Conservation (phyloP, 2,888 invertebrate species). For the Drosophila lacicola region DNA sequence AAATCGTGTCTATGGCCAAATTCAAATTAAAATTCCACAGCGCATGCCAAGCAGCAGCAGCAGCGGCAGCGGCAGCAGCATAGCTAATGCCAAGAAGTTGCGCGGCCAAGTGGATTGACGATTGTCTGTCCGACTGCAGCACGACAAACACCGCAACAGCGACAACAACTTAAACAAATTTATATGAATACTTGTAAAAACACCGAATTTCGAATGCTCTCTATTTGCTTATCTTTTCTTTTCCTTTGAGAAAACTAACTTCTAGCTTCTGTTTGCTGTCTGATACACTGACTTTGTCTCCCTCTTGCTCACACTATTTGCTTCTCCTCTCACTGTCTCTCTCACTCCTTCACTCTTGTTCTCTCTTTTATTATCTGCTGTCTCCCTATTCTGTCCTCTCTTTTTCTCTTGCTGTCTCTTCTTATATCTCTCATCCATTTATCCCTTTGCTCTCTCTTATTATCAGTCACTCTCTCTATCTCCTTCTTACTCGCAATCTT, state of each 20-base stretch:
- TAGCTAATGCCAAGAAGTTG: constrained; percentile 79
- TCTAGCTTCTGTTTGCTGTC: neutral
- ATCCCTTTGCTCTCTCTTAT: too few relatives aligned
- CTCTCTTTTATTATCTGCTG: neutral
- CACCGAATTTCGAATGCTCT: constrained; percentile 16
- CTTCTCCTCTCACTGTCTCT: too few relatives aligned
- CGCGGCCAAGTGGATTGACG: constrained; percentile 55
- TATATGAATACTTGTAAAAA: neutral
- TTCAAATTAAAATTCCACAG: constrained; percentile 81
- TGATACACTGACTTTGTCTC: too few relatives aligned
- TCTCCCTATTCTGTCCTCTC: too few relatives aligned
- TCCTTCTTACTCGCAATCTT: too few relatives aligned
- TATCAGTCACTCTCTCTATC: too few relatives aligned
- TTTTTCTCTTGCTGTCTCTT: too few relatives aligned
- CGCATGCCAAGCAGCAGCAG: constrained; percentile 69
- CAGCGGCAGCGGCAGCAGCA: constrained; percentile 55
- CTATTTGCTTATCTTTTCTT: too few relatives aligned
- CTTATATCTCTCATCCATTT: too few relatives aligned
- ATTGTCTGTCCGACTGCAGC: constrained; percentile 46
- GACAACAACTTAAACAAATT: constrained; percentile 2
- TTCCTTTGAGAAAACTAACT: too few relatives aligned
- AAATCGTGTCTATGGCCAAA: constrained; percentile 82
- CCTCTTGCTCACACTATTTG: too few relatives aligned
- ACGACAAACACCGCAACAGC: constrained; percentile 14
- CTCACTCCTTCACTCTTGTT: neutral